phyloP scores from a whole-genome alignment of 2,113 vertebrate species.

The Oxygymnocypris stewartii region DNA sequence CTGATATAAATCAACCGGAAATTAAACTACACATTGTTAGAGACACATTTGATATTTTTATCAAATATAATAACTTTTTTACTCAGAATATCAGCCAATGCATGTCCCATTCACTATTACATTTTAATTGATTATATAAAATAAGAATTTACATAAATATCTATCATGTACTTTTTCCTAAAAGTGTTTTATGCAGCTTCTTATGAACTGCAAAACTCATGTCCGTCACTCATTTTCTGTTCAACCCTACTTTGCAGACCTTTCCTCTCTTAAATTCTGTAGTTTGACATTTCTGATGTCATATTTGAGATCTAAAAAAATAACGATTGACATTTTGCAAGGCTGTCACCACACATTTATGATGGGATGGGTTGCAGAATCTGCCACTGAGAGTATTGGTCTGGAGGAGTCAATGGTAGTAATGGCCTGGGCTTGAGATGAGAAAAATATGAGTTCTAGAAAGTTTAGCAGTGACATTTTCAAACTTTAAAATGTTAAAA shows the following conservation, averaged over 20 bases:
- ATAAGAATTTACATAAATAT: not conserved
- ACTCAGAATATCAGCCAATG: not conserved
- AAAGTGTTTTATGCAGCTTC: not conserved
- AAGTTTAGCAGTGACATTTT: not conserved
- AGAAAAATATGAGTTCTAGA: not conserved
- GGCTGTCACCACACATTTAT: not conserved
- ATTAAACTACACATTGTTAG: not conserved
- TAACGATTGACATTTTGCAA: not conserved
- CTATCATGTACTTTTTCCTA: not conserved
- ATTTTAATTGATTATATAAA: not conserved
- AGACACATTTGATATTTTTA: not conserved
- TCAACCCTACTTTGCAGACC: not conserved
- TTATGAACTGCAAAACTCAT: not conserved
- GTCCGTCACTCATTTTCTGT: not conserved
- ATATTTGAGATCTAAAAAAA: not conserved
- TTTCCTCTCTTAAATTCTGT: not conserved
- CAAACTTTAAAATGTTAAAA: constrained; percentile 1
- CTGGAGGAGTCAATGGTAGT: not conserved
- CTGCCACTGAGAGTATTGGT: not conserved
- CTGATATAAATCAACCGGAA: not conserved
- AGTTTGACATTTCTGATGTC: not conserved
- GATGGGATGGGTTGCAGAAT: not conserved
- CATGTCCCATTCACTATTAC: not conserved
- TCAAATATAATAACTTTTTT: not conserved
- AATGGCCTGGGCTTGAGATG: not conserved